Conservation (phyloP, 2,113 vertebrate genomes). For the Tupaia tana region DNA sequence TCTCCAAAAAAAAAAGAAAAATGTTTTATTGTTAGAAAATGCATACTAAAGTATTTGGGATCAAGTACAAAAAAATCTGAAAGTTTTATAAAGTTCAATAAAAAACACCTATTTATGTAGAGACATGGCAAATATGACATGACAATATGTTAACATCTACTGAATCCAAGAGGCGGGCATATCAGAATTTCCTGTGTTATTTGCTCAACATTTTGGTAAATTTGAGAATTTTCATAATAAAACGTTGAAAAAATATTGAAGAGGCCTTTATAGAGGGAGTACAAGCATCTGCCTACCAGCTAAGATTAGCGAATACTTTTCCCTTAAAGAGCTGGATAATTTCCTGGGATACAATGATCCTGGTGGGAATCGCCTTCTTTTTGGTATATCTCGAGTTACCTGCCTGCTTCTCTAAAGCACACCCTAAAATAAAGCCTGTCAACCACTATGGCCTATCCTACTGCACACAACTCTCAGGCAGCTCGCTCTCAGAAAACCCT, state of each 20-base stretch:
- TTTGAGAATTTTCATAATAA: conserved; percentile 37
- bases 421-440: background rate
- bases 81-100: background rate
- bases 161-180: background rate
- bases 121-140: background rate
- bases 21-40: conserved; percentile 3
- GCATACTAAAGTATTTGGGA: background rate
- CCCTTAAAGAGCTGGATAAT: background rate
- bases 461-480: background rate
- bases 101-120: background rate
- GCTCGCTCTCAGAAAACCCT: background rate
- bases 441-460: background rate
- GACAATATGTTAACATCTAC: background rate
- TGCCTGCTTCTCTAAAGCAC: background rate
- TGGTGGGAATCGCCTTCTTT: background rate
- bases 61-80: background rate
- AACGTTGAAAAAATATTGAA: background rate
- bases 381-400: background rate
- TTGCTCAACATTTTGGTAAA: background rate
- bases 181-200: background rate
- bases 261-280: background rate
- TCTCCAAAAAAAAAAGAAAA: too few species aligned
- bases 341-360: background rate
- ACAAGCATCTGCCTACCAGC: background rate
- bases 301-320: background rate